Percentiles rank a stretch among this genome's conserved stretches.
phyloP scores from a whole-genome alignment of 2,888 invertebrate genomes.

The Bhutanitis thaidina region DNA sequence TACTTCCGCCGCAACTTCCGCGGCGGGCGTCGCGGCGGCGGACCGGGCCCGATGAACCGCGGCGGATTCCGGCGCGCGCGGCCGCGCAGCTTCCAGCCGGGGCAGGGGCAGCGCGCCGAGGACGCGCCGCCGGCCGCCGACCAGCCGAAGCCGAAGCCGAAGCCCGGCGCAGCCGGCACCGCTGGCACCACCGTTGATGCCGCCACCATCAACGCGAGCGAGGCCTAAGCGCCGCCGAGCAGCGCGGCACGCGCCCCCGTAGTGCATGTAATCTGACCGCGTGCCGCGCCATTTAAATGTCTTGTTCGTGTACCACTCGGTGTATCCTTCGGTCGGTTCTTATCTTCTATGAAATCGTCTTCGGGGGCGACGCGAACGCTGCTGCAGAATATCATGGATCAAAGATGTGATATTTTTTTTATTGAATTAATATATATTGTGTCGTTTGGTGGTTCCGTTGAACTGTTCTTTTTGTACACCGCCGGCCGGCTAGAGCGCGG shows the following conservation, averaged over 20 bases:
- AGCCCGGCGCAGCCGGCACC: slow-evolving; percentile 50
- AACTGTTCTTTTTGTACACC: slow-evolving; percentile 16
- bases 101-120: slow-evolving; percentile 33
- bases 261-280: slow-evolving; percentile 63
- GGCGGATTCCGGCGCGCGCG: slow-evolving; percentile 64
- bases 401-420: slow-evolving; percentile 74
- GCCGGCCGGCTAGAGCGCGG: slow-evolving; percentile 10
- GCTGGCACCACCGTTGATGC: slow-evolving; percentile 62
- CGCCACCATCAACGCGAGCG: slow-evolving; percentile 74
- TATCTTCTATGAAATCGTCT: slow-evolving; percentile 23
- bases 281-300: slow-evolving; percentile 43
- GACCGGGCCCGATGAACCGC: slow-evolving; percentile 65
- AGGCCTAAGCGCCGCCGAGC: slow-evolving; percentile 57
- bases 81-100: slow-evolving; percentile 55
- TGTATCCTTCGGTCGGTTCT: slow-evolving; percentile 21
- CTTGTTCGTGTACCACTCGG: slow-evolving; percentile 38
- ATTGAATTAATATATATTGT: slow-evolving; percentile 51
- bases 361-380: slow-evolving; percentile 49
- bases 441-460: slow-evolving; percentile 32
- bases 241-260: slow-evolving; percentile 53
- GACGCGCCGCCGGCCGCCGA: slow-evolving; percentile 47
- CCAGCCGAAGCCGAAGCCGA: slow-evolving; percentile 51
- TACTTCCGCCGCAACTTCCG: slow-evolving; percentile 89
- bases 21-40: slow-evolving; percentile 80
- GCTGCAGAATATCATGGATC: slow-evolving; percentile 70